Evolutionary conservation across 1,140 invertebrate species (phyloP), one percentile per base, ranked within the genome.

Genomic region (Hylyphantes graminicola): DNA sequence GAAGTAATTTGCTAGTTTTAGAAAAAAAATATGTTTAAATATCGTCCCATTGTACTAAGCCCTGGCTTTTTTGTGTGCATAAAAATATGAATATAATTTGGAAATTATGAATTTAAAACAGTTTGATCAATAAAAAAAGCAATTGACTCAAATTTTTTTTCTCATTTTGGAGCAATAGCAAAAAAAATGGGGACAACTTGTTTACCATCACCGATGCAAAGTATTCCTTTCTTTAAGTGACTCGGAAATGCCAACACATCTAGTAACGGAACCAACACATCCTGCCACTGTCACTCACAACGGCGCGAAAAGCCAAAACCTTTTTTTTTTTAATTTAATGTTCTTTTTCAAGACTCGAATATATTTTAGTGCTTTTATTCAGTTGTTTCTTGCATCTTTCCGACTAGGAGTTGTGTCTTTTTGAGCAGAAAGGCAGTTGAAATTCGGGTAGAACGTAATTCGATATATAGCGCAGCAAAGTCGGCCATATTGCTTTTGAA

Each of bases 261-360:
- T 17, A 64, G 57, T 19, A 51, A 48, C 54, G 11, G 21, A 63
- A 19, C 74, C 21, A 64, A 76, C 74, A 51, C 57, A 76, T 63
- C 57, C 74, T 76, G 74, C 64, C 74, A 76, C 13, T 76, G 74
- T 76, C 74, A 76, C 21, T 76, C 74, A 76, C 74, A n/a, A 13
- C 19, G 74, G 54, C 59, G 72, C 54, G 72, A 59, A 74, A 74
- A 74, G 53, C 19, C 51, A 19, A 74, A 57, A 19, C 3, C 57
- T 19, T 74, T 74, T 59, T 57, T 21, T 55, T 15, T 59, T 17
- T 55, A 35, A 51, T 74, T 74, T 57, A 57, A 19, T 74, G 53
- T 74, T 74, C 51, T n/a, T 15, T 74, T 74, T 35, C 35, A 35
- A 35, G 35, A 35, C 35, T 35, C 57, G 57, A 61, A 6, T 61